Evolutionary conservation across 2,113 vertebrate genomes (phyloP).

Genomic region (Micronycteris hirsuta): DNA sequence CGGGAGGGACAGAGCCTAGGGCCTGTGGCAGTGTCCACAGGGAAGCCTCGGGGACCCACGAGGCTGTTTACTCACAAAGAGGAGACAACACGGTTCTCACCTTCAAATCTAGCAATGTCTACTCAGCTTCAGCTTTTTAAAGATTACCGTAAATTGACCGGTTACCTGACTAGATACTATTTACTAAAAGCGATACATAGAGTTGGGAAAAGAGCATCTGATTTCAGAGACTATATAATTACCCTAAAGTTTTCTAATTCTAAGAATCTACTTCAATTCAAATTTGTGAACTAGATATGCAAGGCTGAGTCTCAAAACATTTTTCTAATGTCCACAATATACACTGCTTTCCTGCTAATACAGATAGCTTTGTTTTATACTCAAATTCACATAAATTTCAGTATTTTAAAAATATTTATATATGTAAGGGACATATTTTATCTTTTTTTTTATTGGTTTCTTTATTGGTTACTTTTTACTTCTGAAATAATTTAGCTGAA

Average conservation of each 20-base stretch:
- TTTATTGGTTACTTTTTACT: background rate
- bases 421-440: background rate
- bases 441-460: slow-evolving; percentile 20
- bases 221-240: background rate
- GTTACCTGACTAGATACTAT: background rate
- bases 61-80: background rate
- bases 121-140: background rate
- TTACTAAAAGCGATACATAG: background rate
- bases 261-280: background rate
- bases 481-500: background rate
- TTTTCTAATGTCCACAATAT: background rate
- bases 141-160: background rate
- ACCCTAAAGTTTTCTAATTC: slow-evolving; percentile 19
- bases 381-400: background rate
- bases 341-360: background rate
- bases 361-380: background rate
- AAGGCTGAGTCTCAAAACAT: background rate
- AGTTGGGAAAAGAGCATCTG: background rate
- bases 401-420: background rate
- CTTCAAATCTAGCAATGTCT: background rate
- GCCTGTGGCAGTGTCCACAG: background rate
- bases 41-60: background rate
- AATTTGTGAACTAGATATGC: background rate
- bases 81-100: background rate
- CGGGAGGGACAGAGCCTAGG: background rate